phyloP scores from a whole-genome alignment of 2,113 vertebrate species.

The Barnardius zonarius region DNA sequence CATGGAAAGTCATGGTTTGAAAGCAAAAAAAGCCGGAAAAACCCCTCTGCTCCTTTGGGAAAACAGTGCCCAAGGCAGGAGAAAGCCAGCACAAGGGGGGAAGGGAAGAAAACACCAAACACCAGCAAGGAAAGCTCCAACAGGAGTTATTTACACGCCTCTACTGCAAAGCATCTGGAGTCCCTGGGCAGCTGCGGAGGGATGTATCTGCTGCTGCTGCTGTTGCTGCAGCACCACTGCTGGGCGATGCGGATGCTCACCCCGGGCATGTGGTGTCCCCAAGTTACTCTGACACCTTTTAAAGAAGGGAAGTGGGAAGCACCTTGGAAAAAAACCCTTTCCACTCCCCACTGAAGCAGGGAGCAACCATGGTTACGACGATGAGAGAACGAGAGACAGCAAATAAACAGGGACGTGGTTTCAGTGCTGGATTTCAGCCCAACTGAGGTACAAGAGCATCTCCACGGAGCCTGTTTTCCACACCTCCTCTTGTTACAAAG shows the following conservation, averaged over 20 bases:
- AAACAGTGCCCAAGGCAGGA: background rate
- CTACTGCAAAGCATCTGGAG: background rate
- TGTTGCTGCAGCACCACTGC: background rate
- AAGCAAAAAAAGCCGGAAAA: background rate
- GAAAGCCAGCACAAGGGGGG: background rate
- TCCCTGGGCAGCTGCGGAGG: rapidly evolving
- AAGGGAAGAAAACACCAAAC: rapidly evolving
- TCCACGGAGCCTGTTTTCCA: background rate
- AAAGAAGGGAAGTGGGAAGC: background rate
- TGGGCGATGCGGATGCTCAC: background rate
- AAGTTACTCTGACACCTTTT: background rate
- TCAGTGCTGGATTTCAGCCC: background rate
- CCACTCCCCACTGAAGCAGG: rapidly evolving
- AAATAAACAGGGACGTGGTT: background rate
- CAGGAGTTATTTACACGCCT: background rate
- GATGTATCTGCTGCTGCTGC: rapidly evolving
- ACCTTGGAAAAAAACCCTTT: background rate
- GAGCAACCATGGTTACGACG: background rate
- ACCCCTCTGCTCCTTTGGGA: background rate
- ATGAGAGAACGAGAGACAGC: background rate
- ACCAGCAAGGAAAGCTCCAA: background rate
- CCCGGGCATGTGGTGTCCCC: background rate
- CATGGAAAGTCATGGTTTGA: background rate
- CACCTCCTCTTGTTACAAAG: background rate
- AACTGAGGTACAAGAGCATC: background rate